Evolutionary conservation across 2,888 invertebrate species (phyloP), one percentile per base, ranked within the genome.

Genomic region (Heliconius cydno): DNA sequence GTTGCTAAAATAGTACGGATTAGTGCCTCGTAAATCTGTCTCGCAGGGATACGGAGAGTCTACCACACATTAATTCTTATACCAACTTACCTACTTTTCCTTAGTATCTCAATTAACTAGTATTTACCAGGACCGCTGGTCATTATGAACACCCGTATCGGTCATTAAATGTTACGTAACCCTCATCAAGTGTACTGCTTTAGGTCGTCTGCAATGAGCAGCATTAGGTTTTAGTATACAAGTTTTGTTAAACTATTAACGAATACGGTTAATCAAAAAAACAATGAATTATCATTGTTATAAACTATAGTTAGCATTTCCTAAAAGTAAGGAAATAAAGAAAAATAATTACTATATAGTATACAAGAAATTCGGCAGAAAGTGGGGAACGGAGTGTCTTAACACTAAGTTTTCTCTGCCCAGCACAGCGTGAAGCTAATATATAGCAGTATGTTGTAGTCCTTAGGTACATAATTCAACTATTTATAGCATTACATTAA

Each of bases 21-120:
- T 91, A 91, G 87, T 89, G 86, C 87, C 85, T 89, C 90, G 88
- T 92, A 92, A 92, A 92, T 90, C 87, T 89, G 87, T 86, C 87
- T 82, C 82, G 79, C 76, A 82, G 84, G 82, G 82, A 83, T 79
- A 83, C 82, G 80, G 79, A 70, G 78, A 84, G 83, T 82, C 84
- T 81, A 82, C 83, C 77, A 80, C 67, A 68, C 76, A 80, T 83
- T 82, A 70, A 80, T 79, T 82, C 80, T 77, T 81, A 72, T 76
- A 73, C 63, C 41, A 66, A 71, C 65, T 52, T 63, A 28, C 60
- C 68, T 74, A 80, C 70, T 79, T 76, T 67, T 73, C 73, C 76
- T 76, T 25, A 78, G 70, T 80, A 74, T 75, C 72, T 67, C 76
- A 77, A 80, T 84, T 82, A 79, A 80, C 75, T 79, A 65, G 60